These are phyloP conservation scores for Hippoglossus hippoglossus DNA, from an alignment of 2,797 vertebrate species.

Conservation along the genomic window DNA sequence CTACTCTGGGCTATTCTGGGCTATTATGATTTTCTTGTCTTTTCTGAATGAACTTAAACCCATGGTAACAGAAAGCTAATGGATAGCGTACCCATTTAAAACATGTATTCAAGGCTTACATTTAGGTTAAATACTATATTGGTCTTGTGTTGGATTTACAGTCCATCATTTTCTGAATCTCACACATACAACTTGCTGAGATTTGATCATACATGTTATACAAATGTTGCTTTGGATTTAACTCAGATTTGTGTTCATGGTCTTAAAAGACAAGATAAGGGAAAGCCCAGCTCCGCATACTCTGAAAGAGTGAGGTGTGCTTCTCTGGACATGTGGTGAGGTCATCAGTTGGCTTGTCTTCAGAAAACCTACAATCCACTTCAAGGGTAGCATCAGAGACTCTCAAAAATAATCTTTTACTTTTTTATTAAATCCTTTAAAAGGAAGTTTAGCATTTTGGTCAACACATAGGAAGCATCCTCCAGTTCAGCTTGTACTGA, in stretches of 20 bases:
- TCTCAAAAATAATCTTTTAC: background rate
- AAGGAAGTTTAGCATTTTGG: too few species aligned
- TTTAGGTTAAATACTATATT: background rate
- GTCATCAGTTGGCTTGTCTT: background rate
- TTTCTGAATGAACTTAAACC: too few species aligned
- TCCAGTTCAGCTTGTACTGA: too few species aligned
- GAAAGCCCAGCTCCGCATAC: background rate
- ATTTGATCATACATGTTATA: background rate
- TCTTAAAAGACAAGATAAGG: background rate
- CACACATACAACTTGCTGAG: background rate
- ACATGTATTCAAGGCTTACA: background rate
- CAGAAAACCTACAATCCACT: background rate
- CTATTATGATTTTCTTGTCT: background rate
- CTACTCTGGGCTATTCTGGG: background rate
- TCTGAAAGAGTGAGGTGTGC: background rate
- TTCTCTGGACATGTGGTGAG: conserved; percentile 3
- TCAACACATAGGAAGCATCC: too few species aligned
- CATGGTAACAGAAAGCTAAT: too few species aligned
- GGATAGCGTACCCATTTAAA: too few species aligned
- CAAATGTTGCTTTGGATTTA: background rate
- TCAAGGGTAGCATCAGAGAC: background rate
- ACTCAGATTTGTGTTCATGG: background rate
- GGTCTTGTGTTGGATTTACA: background rate
- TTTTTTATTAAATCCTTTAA: background rate
- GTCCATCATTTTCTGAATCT: background rate